These are phyloP conservation scores for Thomomys bottae DNA, from an alignment of 2,113 vertebrate species.

Conservation along the genomic window DNA sequence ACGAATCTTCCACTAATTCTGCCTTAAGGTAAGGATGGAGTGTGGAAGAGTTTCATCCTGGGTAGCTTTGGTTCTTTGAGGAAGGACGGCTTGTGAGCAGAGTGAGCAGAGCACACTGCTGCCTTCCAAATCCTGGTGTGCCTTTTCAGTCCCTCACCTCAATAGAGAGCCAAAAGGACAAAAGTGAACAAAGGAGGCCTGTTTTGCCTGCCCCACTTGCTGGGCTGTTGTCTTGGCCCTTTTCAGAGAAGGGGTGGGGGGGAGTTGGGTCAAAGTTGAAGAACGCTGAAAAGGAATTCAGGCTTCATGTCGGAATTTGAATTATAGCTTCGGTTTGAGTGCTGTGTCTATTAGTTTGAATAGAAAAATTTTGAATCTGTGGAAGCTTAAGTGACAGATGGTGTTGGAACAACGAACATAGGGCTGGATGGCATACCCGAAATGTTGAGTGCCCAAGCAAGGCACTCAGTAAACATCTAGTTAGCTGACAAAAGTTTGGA, in stretches of 20 bases:
- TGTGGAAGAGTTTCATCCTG: slow-evolving; percentile 71
- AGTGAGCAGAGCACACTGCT: slow-evolving; percentile 68
- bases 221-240: slow-evolving; percentile 94
- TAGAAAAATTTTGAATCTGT: slow-evolving; percentile 78
- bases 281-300: slow-evolving; percentile 91
- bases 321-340: slow-evolving; percentile 87
- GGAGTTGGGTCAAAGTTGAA: slow-evolving; percentile 91
- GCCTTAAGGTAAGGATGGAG: slow-evolving; percentile 73
- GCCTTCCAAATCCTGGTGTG: slow-evolving; percentile 85
- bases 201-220: slow-evolving; percentile 94
- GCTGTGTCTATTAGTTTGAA: slow-evolving; percentile 79
- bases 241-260: slow-evolving; percentile 88
- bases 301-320: slow-evolving; percentile 88
- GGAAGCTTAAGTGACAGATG: slow-evolving; percentile 85
- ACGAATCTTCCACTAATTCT: slow-evolving; percentile 69
- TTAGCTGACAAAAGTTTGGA: slow-evolving; percentile 83
- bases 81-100: slow-evolving; percentile 76
- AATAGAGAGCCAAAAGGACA: slow-evolving; percentile 90
- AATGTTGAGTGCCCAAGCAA: slow-evolving; percentile 68
- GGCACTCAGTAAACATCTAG: slow-evolving; percentile 81
- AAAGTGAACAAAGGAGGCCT: slow-evolving; percentile 94
- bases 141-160: slow-evolving; percentile 91
- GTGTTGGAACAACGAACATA: slow-evolving; percentile 78
- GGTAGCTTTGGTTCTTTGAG: slow-evolving; percentile 78
- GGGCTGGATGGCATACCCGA: slow-evolving; percentile 72